These are phyloP conservation scores for Acanthacorydalis orientalis DNA, from an alignment of 2,888 invertebrate genomes.

Conservation along the genomic window DNA sequence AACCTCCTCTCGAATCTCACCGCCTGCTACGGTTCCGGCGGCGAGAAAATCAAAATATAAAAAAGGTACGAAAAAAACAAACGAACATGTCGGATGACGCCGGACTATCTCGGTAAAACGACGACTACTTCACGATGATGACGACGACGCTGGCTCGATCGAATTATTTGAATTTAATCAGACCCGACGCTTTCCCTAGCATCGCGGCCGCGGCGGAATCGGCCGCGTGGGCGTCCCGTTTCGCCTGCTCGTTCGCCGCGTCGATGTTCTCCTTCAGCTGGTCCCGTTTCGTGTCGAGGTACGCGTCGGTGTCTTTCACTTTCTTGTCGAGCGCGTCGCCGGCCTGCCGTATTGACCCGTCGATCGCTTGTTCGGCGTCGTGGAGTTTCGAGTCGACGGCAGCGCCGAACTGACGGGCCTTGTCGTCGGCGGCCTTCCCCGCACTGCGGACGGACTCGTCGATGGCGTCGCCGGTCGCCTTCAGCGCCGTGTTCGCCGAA, in stretches of 20 bases:
- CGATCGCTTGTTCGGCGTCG: conserved; percentile 9
- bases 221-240: conserved; percentile 11
- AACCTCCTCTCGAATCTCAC: too few species aligned
- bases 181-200: conserved; percentile 12
- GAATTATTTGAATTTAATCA: conserved; percentile 7
- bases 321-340: conserved; percentile 11
- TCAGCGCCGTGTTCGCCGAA: conserved; percentile 8
- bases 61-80: too few species aligned
- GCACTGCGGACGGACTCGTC: conserved; percentile 11
- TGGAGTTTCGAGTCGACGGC: conserved; percentile 8
- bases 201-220: conserved; percentile 11
- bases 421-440: conserved; percentile 11
- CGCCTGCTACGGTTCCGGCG: too few species aligned
- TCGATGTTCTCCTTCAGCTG: conserved; percentile 13
- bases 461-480: conserved; percentile 10
- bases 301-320: conserved; percentile 11
- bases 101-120: too few species aligned
- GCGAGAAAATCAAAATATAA: too few species aligned
- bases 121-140: too few species aligned
- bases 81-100: too few species aligned
- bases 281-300: conserved; percentile 12
- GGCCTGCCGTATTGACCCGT: conserved; percentile 10
- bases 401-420: conserved; percentile 7
- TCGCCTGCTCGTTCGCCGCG: conserved; percentile 12
- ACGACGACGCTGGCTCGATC: not conserved